Percentiles rank a stretch among this genome's conserved stretches.
phyloP scores from a whole-genome alignment of 2,113 vertebrate species.

The Cyanistes caeruleus region DNA sequence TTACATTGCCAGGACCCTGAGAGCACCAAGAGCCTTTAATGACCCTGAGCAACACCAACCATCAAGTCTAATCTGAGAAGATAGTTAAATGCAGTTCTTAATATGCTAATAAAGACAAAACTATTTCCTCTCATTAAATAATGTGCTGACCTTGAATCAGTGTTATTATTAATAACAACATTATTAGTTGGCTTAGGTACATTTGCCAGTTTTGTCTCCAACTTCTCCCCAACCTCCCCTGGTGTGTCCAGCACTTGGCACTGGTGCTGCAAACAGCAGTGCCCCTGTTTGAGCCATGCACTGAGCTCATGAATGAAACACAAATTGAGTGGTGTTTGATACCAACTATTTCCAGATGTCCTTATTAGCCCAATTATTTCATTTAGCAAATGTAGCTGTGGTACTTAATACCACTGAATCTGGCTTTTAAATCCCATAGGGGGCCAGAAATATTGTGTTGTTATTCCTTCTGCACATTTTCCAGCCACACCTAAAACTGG shows the following conservation, averaged over 20 bases:
- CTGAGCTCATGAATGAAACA: neutral
- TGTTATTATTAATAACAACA: neutral
- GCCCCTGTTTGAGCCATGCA: neutral
- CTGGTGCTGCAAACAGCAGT: neutral
- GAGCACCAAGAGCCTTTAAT: neutral
- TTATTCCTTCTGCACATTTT: neutral
- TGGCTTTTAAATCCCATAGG: neutral
- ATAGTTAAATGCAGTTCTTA: neutral
- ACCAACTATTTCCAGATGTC: neutral
- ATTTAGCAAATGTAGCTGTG: neutral
- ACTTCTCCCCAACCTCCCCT: neutral
- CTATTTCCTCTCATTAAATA: neutral
- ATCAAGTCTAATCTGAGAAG: neutral
- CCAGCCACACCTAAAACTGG: neutral
- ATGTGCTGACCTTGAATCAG: neutral
- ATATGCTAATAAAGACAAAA: neutral
- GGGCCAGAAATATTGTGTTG: neutral
- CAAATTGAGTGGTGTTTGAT: neutral
- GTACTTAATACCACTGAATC: neutral
- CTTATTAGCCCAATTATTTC: constrained; percentile 29
- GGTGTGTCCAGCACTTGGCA: neutral
- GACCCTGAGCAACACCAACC: neutral
- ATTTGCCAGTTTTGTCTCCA: neutral
- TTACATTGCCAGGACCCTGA: neutral
- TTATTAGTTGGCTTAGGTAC: too few species aligned